A percentile compares a stretch with the other conserved stretches of the same genome.
phyloP scores from a whole-genome alignment of 2,797 vertebrate species.

The Macropus fuliginosus region DNA sequence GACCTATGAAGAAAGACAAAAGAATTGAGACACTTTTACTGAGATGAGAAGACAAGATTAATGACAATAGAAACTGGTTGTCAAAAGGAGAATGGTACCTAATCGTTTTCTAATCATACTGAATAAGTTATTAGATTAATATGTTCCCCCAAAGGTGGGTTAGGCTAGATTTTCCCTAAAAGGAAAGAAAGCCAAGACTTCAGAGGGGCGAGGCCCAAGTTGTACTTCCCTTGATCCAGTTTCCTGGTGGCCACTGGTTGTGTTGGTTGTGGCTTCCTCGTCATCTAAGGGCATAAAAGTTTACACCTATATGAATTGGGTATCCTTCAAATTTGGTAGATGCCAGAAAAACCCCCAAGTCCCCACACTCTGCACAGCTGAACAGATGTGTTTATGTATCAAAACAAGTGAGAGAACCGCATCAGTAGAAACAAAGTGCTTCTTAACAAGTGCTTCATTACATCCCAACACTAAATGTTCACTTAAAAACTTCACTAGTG shows the following conservation, averaged over 20 bases:
- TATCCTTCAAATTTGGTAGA: background rate
- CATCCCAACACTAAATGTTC: background rate
- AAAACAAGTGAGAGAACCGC: background rate
- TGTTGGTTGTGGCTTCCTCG: background rate
- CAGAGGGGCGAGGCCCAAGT: background rate
- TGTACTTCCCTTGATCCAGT: background rate
- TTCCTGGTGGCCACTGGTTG: background rate
- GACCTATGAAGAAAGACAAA: background rate
- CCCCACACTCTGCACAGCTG: background rate
- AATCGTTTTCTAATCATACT: slow-evolving; percentile 1
- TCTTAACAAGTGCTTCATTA: background rate
- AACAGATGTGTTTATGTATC: background rate
- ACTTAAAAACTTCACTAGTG: background rate
- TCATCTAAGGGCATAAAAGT: background rate
- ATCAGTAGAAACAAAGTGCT: background rate
- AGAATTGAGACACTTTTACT: background rate
- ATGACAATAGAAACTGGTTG: background rate
- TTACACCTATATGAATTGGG: background rate
- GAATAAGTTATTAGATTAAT: background rate
- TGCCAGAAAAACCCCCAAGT: background rate
- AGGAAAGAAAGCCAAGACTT: background rate
- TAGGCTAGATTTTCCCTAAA: background rate
- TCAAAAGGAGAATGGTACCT: background rate
- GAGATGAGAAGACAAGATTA: background rate
- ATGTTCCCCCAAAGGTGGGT: background rate